A percentile compares a stretch with the other conserved stretches of the same genome.
Evolutionary conservation across 2,113 vertebrate species (phyloP).

Genomic region (Silurus meridionalis): DNA sequence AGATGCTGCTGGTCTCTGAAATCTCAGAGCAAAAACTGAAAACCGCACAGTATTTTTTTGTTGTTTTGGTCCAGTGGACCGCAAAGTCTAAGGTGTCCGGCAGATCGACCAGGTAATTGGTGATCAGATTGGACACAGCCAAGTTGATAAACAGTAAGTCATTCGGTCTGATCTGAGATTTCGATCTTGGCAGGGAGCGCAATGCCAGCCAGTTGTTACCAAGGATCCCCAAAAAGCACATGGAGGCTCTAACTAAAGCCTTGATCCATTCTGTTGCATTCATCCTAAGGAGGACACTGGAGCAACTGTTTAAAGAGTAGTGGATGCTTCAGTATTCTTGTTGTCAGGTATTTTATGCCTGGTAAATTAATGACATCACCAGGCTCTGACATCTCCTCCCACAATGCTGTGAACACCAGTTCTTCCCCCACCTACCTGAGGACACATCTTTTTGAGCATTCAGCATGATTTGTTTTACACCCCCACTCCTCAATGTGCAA

Average conservation of each 20-base stretch:
- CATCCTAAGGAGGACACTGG: slow-evolving; percentile 48
- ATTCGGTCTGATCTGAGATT: slow-evolving; percentile 61
- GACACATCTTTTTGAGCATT: not conserved
- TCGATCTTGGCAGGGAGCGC: slow-evolving; percentile 59
- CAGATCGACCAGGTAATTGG: slow-evolving; percentile 74
- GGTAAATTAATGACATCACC: not conserved
- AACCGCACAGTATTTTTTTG: slow-evolving; percentile 63
- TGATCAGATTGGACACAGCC: slow-evolving; percentile 75
- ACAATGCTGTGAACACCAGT: not conserved
- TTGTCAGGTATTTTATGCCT: not conserved
- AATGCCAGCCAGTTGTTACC: slow-evolving; percentile 73
- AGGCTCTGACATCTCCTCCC: not conserved
- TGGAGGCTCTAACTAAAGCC: slow-evolving; percentile 60
- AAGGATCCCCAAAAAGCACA: slow-evolving; percentile 69
- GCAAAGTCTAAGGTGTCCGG: slow-evolving; percentile 67
- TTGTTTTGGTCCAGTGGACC: slow-evolving; percentile 62
- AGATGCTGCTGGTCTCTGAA: slow-evolving; percentile 76
- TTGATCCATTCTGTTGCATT: slow-evolving; percentile 53
- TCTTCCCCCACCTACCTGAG: not conserved
- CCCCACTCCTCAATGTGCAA: not conserved
- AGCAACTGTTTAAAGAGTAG: not conserved
- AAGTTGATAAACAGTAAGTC: slow-evolving; percentile 75
- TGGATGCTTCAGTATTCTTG: not conserved
- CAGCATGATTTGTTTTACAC: not conserved
- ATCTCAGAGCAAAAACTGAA: slow-evolving; percentile 69